Percentiles rank a stretch among this genome's conserved stretches.
phyloP scores from a whole-genome alignment of 35 echinoderm and acorn worm genomes.

The Ophiothrix spiculata region DNA sequence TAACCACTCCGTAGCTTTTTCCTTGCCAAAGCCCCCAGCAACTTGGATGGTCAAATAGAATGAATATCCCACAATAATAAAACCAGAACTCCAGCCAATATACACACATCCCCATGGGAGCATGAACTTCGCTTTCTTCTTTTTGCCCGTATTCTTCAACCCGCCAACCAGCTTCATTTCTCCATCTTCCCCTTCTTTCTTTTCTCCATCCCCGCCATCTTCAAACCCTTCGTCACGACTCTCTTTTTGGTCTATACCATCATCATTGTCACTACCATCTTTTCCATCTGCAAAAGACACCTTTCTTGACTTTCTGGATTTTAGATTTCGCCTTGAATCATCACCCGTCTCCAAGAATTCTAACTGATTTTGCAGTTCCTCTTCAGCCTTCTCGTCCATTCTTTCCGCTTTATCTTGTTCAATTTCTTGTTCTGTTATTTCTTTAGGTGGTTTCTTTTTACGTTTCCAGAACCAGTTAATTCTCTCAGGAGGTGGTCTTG shows the following conservation, averaged over 20 bases:
- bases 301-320: slow-evolving; percentile 45
- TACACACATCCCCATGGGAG: slow-evolving; percentile 72
- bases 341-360: slow-evolving; percentile 71
- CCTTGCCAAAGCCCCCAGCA: slow-evolving; percentile 71
- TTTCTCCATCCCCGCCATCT: background rate
- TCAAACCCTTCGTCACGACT: background rate
- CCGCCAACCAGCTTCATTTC: slow-evolving; percentile 59
- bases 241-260: background rate
- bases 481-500: slow-evolving; percentile 51
- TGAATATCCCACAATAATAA: slow-evolving; percentile 51
- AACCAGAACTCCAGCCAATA: slow-evolving; percentile 68
- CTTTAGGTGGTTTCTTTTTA: slow-evolving; percentile 40
- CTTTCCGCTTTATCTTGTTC: slow-evolving; percentile 62
- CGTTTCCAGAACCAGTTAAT: slow-evolving; percentile 48
- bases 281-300: slow-evolving; percentile 44
- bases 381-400: slow-evolving; percentile 80
- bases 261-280: too few relatives aligned
- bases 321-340: slow-evolving; percentile 35
- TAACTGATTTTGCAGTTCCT: slow-evolving; percentile 73
- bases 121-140: slow-evolving; percentile 79
- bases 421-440: slow-evolving; percentile 52
- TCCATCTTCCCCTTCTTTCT: slow-evolving; percentile 20
- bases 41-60: slow-evolving; percentile 90
- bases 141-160: slow-evolving; percentile 70
- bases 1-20: slow-evolving; percentile 89